phyloP scores from a whole-genome alignment of 2,113 vertebrate genomes.

The Tragulus kanchil region DNA sequence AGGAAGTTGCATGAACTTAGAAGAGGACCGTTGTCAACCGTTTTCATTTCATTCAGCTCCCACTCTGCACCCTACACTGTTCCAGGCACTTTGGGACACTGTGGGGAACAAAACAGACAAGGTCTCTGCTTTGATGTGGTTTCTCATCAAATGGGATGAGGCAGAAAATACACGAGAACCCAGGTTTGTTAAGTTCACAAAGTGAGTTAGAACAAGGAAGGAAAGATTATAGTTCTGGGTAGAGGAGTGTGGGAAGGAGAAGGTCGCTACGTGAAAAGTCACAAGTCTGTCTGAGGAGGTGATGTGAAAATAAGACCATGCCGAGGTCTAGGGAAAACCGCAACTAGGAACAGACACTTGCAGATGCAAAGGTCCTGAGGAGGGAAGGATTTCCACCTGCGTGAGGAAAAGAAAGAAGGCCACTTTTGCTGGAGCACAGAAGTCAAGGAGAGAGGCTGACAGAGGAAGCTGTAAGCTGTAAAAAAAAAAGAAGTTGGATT shows the following conservation, averaged over 20 bases:
- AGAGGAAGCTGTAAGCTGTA: background rate
- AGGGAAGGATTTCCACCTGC: background rate
- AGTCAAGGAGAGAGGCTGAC: too few relatives aligned
- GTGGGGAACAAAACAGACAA: background rate
- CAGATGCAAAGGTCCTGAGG: background rate
- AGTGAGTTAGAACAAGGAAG: background rate
- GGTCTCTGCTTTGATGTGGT: background rate
- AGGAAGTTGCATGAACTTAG: background rate
- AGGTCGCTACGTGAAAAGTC: background rate
- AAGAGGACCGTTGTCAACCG: background rate
- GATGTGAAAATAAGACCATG: background rate
- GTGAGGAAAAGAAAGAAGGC: background rate
- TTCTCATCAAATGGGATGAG: background rate
- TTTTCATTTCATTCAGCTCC: background rate
- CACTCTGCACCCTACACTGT: background rate
- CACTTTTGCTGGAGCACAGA: background rate
- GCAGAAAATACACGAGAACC: slow-evolving; percentile 1
- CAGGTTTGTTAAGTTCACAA: background rate
- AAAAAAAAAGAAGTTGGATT: background rate
- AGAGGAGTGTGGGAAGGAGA: background rate
- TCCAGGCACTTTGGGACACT: background rate
- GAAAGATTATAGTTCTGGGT: background rate
- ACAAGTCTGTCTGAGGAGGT: background rate
- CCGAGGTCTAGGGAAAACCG: background rate
- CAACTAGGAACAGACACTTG: background rate